Base-by-base conservation (phyloP, 2,797 vertebrate genomes). In the Labroides dimidiatus region DNA sequence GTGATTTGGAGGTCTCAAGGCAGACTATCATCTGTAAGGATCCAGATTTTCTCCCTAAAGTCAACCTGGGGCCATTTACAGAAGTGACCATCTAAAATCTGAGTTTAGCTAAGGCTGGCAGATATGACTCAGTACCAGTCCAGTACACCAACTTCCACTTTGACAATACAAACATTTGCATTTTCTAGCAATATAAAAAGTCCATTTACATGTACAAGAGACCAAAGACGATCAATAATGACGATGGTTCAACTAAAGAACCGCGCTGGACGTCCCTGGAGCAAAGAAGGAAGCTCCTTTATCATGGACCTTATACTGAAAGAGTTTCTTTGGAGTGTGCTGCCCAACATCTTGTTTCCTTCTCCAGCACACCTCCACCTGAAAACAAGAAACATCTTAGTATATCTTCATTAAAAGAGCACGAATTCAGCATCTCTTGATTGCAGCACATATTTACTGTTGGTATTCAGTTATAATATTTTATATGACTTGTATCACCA, bases 291-390 rank as follows among this genome's bases (percentile, higher is more conserved):
- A 93, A 30, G 95, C 96, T 0, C 90, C 96, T 90, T 93, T 97
- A 71, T 99, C 97, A 2, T 96, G 95, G 82, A 99, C 95, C 72
- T 98, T 99, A 76, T 96, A 99, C 87, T 99, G 97, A 84, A 96
- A 97, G 52, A 91, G 76, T 71, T 93, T 93, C 52, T 64, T 81
- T 11, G 69, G 81, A 1, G 90, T 87, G 81, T 6, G 49, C 52
- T 6, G 69, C 1, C 65, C 82, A 20, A 87, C 88, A 21, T 67
- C 53, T 19, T 42, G 79, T 57, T 73, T 75, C 52, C 92, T 75
- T 48, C 93, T 92, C 93, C 91, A 93, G 57, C 93, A 94, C 69
- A 99, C 94, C 44, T 92, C 95, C 65, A 99, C 91, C 98, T 99
- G 86, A 48, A 84, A 73, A 55, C 45, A 23, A 37, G 69, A 0